Evolutionary conservation across 2,888 invertebrate genomes (phyloP), one percentile per base, ranked within the genome.

Genomic region (Leptinotarsa juncta): DNA sequence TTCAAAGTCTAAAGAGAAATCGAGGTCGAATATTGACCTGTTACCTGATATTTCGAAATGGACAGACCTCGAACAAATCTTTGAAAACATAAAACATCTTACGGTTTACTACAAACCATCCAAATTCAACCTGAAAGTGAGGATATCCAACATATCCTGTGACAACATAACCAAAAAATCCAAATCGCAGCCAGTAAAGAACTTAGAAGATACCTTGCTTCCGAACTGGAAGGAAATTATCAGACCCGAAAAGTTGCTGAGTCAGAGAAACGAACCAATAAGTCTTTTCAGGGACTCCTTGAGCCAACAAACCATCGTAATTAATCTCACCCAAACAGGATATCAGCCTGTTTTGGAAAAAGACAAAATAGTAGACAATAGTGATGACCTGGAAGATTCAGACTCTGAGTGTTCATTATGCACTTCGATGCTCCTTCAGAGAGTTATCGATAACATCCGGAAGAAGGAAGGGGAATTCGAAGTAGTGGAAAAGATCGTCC

Each of bases 251-350:
- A 72, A 53, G 12, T 23, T 83, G 23, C 71, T 75, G 20, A 62
- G 72, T n/a, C 79, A 80, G 10, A 77, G 84, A 53, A 87, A 87
- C 71, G 84, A 85, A 74, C 86, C 87, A 0, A 42, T 86, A 10
- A 86, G 86, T 67, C 53, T 87, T 5, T 85, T 86, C 73, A 77
- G 82, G 48, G 87, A 88, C 71, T 84, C 84, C 10, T 66, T 85
- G 15, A 84, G 84, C 32, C 72, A 75, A 10, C 87, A 86, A 75
- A 77, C 82, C 4, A n/a, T 87, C 3, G 70, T 87, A 4, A 72
- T 88, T 1, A 84, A 84, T 75, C 72, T 86, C 20, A 72, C 81
- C 1, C 85, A 85, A 77, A 67, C 78, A 1, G 85, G 86, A 26
- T 80, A 53, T 20, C 53, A 51, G 32, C 55, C 53, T 55, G 55